Percentiles rank a stretch among this genome's conserved stretches.
phyloP scores from a whole-genome alignment of 1,140 invertebrate genomes.

The Thalassaphorura encarpata region DNA sequence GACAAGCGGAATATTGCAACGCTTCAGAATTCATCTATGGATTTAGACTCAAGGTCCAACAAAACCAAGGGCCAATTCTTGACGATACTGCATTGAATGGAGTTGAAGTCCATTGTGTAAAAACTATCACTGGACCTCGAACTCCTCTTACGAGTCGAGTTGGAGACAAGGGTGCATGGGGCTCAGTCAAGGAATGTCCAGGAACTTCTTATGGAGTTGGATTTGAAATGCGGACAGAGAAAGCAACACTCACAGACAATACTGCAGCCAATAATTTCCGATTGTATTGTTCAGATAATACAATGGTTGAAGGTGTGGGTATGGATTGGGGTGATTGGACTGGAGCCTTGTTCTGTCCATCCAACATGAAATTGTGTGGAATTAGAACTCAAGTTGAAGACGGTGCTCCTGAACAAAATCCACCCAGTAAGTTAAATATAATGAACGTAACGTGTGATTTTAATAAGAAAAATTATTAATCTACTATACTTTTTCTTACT shows the following conservation, averaged over 20 bases:
- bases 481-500: too few species aligned
- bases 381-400: conserved; percentile 14
- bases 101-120: conserved; percentile 14
- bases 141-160: not conserved
- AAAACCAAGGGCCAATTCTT: conserved; percentile 8
- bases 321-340: conserved; percentile 8
- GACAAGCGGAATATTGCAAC: conserved; percentile 9
- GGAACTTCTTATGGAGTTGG: not conserved
- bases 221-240: conserved; percentile 5
- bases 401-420: too few species aligned
- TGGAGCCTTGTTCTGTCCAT: not conserved
- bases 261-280: conserved; percentile 11
- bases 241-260: conserved; percentile 3
- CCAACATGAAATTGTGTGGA: conserved; percentile 7
- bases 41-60: conserved; percentile 19
- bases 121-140: not conserved
- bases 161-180: not conserved
- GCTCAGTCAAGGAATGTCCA: not conserved
- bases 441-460: too few species aligned
- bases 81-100: conserved; percentile 29
- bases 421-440: not conserved
- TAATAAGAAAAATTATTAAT: too few species aligned
- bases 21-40: conserved; percentile 15
- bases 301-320: not conserved
- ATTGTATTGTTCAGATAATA: not conserved